Evolutionary conservation across 2,888 invertebrate genomes (phyloP).

Genomic region (Prenolepis imparis): DNA sequence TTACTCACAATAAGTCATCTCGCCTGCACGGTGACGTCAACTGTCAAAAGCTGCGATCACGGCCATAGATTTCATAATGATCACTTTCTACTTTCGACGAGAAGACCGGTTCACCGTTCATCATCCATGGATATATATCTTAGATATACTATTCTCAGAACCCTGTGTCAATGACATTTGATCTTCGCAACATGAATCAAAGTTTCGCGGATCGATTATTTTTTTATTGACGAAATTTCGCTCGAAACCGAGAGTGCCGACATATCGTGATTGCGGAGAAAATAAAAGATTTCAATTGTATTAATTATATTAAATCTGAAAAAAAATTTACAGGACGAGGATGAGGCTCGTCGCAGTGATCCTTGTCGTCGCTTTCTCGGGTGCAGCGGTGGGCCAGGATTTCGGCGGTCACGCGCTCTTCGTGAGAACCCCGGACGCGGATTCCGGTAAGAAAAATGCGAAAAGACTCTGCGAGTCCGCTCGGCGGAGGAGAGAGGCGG

Average conservation of each 20-base stretch:
- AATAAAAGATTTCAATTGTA: too few species aligned
- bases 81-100: constrained; percentile 81
- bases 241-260: constrained; percentile 16
- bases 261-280: neutral
- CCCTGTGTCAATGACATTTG: constrained; percentile 33
- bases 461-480: constrained; percentile 26
- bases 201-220: constrained; percentile 20
- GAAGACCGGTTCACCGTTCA: constrained; percentile 23
- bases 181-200: constrained; percentile 20
- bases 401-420: constrained; percentile 70
- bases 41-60: constrained; percentile 70
- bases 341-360: constrained; percentile 65
- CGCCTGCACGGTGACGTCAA: constrained; percentile 71
- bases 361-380: constrained; percentile 61
- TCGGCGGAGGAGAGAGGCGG: constrained; percentile 22
- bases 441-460: constrained; percentile 66
- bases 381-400: constrained; percentile 61
- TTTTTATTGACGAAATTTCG: constrained; percentile 5
- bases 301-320: neutral
- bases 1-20: constrained; percentile 57
- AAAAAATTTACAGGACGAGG: constrained; percentile 48
- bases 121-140: constrained; percentile 40
- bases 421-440: constrained; percentile 64
- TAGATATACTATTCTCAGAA: neutral
- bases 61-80: constrained; percentile 82